Evolutionary conservation across 2,113 vertebrate species (phyloP), one percentile per base, ranked within the genome.

Genomic region (Sorex araneus): DNA sequence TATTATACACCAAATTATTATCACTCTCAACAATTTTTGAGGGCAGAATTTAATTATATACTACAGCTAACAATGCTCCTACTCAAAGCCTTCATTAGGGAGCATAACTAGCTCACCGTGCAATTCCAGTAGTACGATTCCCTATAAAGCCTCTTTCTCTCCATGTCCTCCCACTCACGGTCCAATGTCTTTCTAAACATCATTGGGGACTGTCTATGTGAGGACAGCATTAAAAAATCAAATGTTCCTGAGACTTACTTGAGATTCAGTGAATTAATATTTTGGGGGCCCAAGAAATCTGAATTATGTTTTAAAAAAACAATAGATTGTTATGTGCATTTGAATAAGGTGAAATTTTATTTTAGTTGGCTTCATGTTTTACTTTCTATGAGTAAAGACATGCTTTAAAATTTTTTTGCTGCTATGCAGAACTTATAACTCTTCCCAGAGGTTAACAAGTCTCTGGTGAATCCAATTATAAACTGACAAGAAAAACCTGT

Each of bases 391-490:
- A 92, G 9, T 36, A 47, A 93, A n/a, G 75, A 76, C 5, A 11
- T 90, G n/a, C 50, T 83, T 75, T 87, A 69, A 66, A 43, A 40
- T 71, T 57, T 95, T 64, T 95, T 92, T 77, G 74, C 50, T 94
- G 93, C 87, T 88, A 67, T 95, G 69, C 50, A 87, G 92, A 94
- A 83, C 50, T 67, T 77, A 4, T 23, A 75, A 60, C 43, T 94
- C 66, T 94, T 93, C 63, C 11, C 34, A 64, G 75, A 94, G 76
- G 70, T 95, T 95, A 93, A 88, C 85, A 91, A 76, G 60, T 94
- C 92, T 93, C 90, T 94, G 76, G 54, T 94, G 95, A 95, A 93
- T 94, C 82, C 84, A 95, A 94, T 94, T 92, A 88, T 88, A 85
- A 94, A 76, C 27, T 40, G 57, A 79, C 69, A 90, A 85, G 40